These are phyloP conservation scores for Brachystomella parvula DNA, from an alignment of 1,140 invertebrate genomes.

Conservation along the genomic window DNA sequence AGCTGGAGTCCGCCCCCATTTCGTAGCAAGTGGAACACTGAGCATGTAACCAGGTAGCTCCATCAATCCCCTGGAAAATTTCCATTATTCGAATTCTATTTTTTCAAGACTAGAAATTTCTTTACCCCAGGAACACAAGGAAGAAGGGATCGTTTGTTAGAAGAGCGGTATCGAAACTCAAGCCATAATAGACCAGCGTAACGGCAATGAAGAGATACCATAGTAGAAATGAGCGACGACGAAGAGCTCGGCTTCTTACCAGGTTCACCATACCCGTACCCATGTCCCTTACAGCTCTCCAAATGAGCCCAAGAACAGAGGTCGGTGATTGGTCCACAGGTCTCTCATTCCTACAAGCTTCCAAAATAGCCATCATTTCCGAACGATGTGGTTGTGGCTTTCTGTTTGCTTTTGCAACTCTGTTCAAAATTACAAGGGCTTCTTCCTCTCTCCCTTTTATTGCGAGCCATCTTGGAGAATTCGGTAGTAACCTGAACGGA, in stretches of 20 bases:
- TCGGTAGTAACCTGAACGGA: constrained; percentile 62
- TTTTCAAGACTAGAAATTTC: not conserved
- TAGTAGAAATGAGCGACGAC: constrained; percentile 16
- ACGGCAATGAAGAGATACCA: constrained; percentile 27
- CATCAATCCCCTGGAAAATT: constrained; percentile 26
- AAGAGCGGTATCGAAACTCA: constrained; percentile 19
- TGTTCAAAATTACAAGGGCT: constrained; percentile 58
- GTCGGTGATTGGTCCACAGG: not conserved
- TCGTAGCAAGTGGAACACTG: not conserved
- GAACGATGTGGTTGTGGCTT: constrained; percentile 38
- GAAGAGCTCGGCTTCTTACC: constrained; percentile 19
- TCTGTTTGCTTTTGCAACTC: constrained; percentile 51
- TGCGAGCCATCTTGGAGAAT: constrained; percentile 75
- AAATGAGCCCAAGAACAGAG: not conserved
- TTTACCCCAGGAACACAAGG: constrained; percentile 28
- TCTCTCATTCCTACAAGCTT: constrained; percentile 1
- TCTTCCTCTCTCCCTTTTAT: constrained; percentile 60
- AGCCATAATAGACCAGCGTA: constrained; percentile 29
- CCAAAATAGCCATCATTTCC: constrained; percentile 13
- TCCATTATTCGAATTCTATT: not conserved
- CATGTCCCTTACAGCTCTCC: not conserved
- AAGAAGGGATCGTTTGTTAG: constrained; percentile 26
- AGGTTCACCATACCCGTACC: constrained; percentile 8
- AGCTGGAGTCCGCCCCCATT: too few species aligned
- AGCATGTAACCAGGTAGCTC: constrained; percentile 31